Base-by-base conservation (phyloP, 2,113 vertebrate species). In the Chaetodon auriga region DNA sequence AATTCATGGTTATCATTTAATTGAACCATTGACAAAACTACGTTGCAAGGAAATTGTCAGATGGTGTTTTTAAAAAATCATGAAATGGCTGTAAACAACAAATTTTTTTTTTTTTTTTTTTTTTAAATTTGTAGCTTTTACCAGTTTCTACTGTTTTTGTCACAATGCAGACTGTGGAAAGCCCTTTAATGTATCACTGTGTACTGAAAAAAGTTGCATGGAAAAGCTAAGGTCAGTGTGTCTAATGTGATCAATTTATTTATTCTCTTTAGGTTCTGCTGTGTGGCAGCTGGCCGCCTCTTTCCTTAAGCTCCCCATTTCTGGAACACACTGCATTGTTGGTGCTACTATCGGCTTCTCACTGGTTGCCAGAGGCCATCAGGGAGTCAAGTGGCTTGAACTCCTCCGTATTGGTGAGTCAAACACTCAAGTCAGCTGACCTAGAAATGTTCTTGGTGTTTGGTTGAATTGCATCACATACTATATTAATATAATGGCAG, bases 301-400 rank as follows among this genome's bases (percentile, higher is more conserved):
- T 0, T 99, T 99, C 91, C 95, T 99, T 91, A 99, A 97, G 94
- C 96, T 99, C 7, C 98, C 98, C 58, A 99, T 99, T 80, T 99
- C 98, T 89, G 98, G 98, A 63, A 99, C 98, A 46, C 98, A 99
- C 92, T 99, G 98, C 89, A 99, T 99, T 9, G 98, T 99, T 12
- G 98, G 98, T n/a, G 98, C 98, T 0, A 99, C 98, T 45, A 98
- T 99, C 9, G 98, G 98, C 60, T 99, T 96, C 84, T 98, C 97
- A 0, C 85, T 99, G 36, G 98, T 99, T 82, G 97, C 98, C 15
- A 87, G 74, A 91, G 98, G 98, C 23, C 95, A 96, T 36, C 55
- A 96, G 73, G 97, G 97, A 19, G 96, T 99, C 87, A 96, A 76
- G 81, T 99, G 98, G 98, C 79, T 95, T 0, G 95, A 97, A 87